Conservation (phyloP, 2,888 invertebrate species). For the Euzophera pinguis region DNA sequence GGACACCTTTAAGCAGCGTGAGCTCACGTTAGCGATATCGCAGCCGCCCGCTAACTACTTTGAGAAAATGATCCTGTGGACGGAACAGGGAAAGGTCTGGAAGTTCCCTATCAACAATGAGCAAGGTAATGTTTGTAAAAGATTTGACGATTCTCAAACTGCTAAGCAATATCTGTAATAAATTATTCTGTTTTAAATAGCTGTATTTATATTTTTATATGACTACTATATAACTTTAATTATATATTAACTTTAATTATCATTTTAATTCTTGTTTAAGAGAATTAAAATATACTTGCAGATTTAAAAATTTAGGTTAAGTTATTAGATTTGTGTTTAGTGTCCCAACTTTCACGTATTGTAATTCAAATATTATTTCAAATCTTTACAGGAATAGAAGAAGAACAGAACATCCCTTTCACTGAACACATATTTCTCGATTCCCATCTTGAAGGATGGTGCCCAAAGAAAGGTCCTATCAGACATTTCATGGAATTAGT, state of each 20-base stretch:
- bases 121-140: slow-evolving; percentile 82
- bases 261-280: no score
- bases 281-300: no score
- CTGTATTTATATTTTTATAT: no score
- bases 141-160: no score
- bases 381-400: slow-evolving; percentile 81
- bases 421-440: slow-evolving; percentile 97
- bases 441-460: slow-evolving; percentile 90
- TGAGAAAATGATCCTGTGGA: slow-evolving; percentile 96
- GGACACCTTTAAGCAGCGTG: slow-evolving; percentile 82
- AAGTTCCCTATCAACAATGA: slow-evolving; percentile 98
- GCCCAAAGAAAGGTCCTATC: slow-evolving; percentile 93
- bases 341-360: no score
- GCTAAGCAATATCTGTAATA: no score
- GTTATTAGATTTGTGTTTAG: no score
- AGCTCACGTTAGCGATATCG: slow-evolving; percentile 82
- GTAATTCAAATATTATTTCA: no score
- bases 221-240: no score
- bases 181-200: no score
- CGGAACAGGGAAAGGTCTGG: slow-evolving; percentile 97
- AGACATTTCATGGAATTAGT: slow-evolving; percentile 99
- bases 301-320: no score
- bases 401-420: slow-evolving; percentile 87
- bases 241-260: no score
- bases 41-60: slow-evolving; percentile 93